phyloP scores from a whole-genome alignment of 2,888 invertebrate species.

The Oscheius onirici region DNA sequence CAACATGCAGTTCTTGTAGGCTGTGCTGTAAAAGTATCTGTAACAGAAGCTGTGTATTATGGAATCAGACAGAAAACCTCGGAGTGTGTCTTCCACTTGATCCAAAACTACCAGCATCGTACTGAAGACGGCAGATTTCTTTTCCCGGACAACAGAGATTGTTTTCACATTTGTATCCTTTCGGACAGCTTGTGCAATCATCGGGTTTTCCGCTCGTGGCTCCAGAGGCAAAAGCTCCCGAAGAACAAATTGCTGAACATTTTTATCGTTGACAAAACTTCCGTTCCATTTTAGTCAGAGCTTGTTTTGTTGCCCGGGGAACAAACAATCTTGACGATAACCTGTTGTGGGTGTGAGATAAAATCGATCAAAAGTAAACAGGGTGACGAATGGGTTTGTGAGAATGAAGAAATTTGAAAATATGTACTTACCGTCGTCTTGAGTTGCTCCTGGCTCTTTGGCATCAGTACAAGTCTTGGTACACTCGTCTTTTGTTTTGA shows the following conservation, averaged over 20 bases:
- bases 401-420: background rate
- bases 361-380: background rate
- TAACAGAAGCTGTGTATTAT: too few species aligned
- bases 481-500: conserved; percentile 57
- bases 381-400: background rate
- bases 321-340: background rate
- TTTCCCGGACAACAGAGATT: conserved; percentile 64
- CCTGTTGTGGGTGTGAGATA: background rate
- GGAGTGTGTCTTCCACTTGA: conserved; percentile 64
- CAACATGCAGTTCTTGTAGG: conserved; percentile 66
- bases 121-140: conserved; percentile 63
- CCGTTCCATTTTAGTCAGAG: background rate
- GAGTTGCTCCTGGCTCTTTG: conserved; percentile 9
- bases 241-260: conserved; percentile 36
- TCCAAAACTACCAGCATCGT: conserved; percentile 68
- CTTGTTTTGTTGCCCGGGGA: background rate
- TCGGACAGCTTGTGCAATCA: conserved; percentile 60
- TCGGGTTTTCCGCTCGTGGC: conserved; percentile 40
- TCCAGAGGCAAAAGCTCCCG: conserved; percentile 51
- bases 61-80: conserved; percentile 38
- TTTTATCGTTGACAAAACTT: background rate
- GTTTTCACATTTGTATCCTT: conserved; percentile 59
- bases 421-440: conserved; percentile 1
- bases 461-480: conserved; percentile 22
- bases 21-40: conserved; percentile 66